Evolutionary conservation across 2,113 vertebrate genomes (phyloP).

Genomic region (Psittacus erithacus): DNA sequence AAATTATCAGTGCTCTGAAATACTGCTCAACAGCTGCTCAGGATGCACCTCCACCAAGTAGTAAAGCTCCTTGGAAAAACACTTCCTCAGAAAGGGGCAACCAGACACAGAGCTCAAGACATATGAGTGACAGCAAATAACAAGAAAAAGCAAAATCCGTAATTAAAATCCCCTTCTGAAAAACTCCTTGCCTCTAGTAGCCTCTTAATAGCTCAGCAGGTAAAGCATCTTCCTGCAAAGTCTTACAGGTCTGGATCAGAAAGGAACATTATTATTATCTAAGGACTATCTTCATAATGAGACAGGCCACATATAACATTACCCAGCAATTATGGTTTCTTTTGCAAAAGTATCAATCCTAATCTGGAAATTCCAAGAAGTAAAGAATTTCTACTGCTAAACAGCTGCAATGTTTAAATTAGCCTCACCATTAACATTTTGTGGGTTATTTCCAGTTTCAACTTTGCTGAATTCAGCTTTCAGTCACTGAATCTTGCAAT

Average conservation of each 20-base stretch:
- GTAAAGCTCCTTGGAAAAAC: background rate
- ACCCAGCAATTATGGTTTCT: background rate
- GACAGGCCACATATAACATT: background rate
- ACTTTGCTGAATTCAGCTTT: slow-evolving; percentile 61
- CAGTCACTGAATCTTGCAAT: slow-evolving; percentile 25
- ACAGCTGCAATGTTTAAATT: slow-evolving; percentile 59
- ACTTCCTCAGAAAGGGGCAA: background rate
- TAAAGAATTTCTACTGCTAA: slow-evolving; percentile 33
- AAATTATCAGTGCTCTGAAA: background rate
- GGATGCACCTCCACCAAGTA: background rate
- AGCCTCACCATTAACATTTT: slow-evolving; percentile 50
- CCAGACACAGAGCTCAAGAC: background rate
- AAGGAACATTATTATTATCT: background rate
- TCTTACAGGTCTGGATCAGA: background rate
- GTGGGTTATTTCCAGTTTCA: slow-evolving; percentile 35
- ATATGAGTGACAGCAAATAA: rapidly evolving
- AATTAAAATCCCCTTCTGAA: background rate
- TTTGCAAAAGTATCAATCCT: background rate
- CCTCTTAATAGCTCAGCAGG: background rate
- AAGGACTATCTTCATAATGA: background rate
- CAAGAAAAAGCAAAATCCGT: background rate
- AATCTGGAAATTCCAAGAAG: background rate
- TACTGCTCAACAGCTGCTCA: background rate
- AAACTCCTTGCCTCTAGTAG: background rate
- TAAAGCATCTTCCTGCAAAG: background rate